phyloP scores from a whole-genome alignment of 2,888 invertebrate genomes.

The Suillia variegata region DNA sequence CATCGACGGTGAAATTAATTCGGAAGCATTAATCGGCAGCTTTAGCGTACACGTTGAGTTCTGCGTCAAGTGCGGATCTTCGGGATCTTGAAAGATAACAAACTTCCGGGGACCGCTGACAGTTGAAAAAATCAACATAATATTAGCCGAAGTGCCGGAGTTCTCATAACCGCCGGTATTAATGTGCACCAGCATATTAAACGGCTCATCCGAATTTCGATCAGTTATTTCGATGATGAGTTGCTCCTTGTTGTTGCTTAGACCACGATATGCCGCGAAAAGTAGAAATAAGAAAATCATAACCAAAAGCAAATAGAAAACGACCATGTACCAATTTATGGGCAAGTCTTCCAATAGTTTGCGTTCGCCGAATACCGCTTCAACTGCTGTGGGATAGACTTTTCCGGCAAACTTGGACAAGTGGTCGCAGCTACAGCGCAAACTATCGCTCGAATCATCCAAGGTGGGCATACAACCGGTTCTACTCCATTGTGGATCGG shows the following conservation, averaged over 20 bases:
- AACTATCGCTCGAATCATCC: slow-evolving; percentile 12
- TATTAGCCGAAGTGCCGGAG: slow-evolving; percentile 37
- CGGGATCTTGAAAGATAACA: slow-evolving; percentile 27
- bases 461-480: slow-evolving; percentile 28
- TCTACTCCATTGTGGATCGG: slow-evolving; percentile 33
- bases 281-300: slow-evolving; percentile 13
- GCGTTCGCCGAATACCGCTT: background rate
- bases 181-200: slow-evolving; percentile 23
- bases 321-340: slow-evolving; percentile 26
- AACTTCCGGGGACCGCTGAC: slow-evolving; percentile 8
- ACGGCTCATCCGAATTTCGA: background rate
- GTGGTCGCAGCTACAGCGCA: slow-evolving; percentile 35
- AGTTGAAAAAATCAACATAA: slow-evolving; percentile 25
- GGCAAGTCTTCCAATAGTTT: slow-evolving; percentile 19
- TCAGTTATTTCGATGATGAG: slow-evolving; percentile 6
- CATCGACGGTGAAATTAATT: slow-evolving; percentile 9
- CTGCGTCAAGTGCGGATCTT: slow-evolving; percentile 14
- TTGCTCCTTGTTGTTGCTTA: slow-evolving; percentile 1
- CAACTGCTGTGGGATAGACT: slow-evolving; percentile 16
- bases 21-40: slow-evolving; percentile 1
- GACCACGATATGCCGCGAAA: background rate
- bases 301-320: slow-evolving; percentile 13
- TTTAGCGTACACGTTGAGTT: slow-evolving; percentile 23
- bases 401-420: slow-evolving; percentile 35
- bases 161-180: slow-evolving; percentile 37